phyloP scores from a whole-genome alignment of 2,797 vertebrate species.

The Hoplostethus atlanticus region DNA sequence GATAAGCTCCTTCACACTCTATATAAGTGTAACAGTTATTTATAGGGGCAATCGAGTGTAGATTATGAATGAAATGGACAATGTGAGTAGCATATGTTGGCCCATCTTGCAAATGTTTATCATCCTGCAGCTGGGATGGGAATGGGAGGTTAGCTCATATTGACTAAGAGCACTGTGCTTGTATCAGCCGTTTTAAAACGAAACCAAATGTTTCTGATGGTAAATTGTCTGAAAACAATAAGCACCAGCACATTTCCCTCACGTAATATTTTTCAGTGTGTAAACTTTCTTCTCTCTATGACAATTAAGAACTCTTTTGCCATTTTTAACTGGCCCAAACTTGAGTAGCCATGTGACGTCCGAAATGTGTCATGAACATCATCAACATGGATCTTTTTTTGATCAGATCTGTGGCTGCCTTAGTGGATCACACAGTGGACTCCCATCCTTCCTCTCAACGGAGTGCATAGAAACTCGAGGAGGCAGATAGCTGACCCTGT shows the following conservation, averaged over 20 bases:
- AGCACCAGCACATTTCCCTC: no score
- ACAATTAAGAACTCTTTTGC: no score
- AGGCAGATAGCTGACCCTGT: no score
- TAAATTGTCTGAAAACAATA: no score
- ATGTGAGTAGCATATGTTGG: not conserved
- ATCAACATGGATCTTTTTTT: not conserved
- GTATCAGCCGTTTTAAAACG: no score
- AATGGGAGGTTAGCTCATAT: not conserved
- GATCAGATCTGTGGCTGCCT: not conserved
- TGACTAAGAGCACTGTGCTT: not conserved
- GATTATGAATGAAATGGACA: not conserved
- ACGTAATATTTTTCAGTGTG: no score
- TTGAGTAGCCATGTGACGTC: not conserved
- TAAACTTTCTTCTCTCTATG: no score
- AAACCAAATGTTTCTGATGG: not conserved
- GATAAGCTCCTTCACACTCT: slow-evolving; percentile 13
- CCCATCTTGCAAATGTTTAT: not conserved
- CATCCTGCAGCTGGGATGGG: no score
- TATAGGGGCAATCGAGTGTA: not conserved
- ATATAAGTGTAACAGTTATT: slow-evolving; percentile 18
- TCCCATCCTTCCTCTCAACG: no score
- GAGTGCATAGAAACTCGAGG: no score
- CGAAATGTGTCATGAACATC: not conserved
- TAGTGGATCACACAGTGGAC: not conserved
- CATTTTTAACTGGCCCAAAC: no score